Conservation (phyloP, 2,113 vertebrate species). For the Phyllostomus discolor region DNA sequence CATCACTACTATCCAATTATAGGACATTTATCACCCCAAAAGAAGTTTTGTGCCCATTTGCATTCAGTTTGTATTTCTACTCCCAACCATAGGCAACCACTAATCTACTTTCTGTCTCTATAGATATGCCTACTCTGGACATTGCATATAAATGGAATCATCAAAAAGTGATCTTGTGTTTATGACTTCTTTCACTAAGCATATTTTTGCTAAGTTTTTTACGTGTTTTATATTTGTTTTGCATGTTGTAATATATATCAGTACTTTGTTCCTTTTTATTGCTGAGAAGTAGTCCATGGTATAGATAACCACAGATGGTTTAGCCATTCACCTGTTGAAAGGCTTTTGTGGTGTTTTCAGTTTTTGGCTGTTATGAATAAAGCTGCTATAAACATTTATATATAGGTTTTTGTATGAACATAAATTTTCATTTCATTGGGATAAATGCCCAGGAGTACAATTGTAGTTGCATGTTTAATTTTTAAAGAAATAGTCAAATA, state of each 20-base stretch:
- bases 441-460: background rate
- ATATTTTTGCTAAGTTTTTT: background rate
- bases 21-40: background rate
- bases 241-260: background rate
- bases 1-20: background rate
- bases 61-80: background rate
- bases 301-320: background rate
- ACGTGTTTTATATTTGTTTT: background rate
- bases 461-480: conserved; percentile 1
- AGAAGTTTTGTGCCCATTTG: background rate
- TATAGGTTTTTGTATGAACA: background rate
- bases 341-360: background rate
- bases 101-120: background rate
- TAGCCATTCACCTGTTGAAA: background rate
- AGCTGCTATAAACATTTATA: background rate
- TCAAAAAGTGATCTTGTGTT: background rate
- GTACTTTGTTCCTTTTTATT: conserved; percentile 6
- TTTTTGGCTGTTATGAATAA: background rate
- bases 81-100: background rate
- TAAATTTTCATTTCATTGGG: background rate
- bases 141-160: background rate
- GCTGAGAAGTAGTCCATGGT: background rate
- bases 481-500: conserved; percentile 10
- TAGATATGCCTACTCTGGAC: background rate
- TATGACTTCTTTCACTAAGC: background rate